Evolutionary conservation across 2,797 vertebrate genomes (phyloP).

Genomic region (Tapera naevia): DNA sequence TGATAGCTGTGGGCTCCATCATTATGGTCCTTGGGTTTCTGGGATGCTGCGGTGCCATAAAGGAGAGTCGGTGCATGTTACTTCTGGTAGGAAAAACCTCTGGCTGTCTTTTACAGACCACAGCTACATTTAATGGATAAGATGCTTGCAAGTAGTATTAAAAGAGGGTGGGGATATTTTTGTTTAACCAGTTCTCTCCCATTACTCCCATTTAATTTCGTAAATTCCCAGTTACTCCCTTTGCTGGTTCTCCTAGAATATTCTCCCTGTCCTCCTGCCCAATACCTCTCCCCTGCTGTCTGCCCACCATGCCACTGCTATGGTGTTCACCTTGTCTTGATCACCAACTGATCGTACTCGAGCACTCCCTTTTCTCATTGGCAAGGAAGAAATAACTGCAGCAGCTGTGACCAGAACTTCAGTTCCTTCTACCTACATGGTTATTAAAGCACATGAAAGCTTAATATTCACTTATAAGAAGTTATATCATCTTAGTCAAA

Average conservation of each 20-base stretch:
- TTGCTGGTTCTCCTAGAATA: neutral
- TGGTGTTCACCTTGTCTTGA: neutral
- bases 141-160: neutral
- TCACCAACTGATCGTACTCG: neutral
- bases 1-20: conserved; percentile 84
- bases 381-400: neutral
- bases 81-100: conserved; percentile 76
- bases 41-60: conserved; percentile 87
- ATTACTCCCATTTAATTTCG: neutral
- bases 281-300: neutral
- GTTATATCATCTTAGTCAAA: neutral
- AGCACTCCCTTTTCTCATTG: accelerated
- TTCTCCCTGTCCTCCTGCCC: neutral
- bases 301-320: neutral
- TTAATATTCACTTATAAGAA: neutral
- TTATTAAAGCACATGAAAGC: neutral
- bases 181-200: neutral
- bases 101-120: neutral
- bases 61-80: conserved; percentile 87
- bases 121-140: neutral
- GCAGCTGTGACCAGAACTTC: neutral
- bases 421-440: neutral
- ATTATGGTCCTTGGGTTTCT: conserved; percentile 90
- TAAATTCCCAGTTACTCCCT: neutral
- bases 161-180: neutral